Base-by-base conservation (phyloP, 2,888 invertebrate genomes). In the Sisyra terminalis region DNA sequence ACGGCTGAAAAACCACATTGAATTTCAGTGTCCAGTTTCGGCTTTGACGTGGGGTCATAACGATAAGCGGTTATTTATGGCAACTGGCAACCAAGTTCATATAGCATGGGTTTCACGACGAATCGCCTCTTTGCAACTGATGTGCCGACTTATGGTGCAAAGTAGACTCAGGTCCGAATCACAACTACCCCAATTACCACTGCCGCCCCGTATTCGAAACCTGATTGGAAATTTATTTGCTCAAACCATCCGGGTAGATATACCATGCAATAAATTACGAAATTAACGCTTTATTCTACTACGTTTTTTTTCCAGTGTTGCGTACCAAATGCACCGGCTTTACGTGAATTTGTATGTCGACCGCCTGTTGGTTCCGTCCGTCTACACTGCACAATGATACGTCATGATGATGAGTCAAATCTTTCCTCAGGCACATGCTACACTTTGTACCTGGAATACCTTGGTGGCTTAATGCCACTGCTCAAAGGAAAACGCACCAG, bases 41-140 rank as follows among this genome's bases (percentile, higher is more conserved):
- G 92, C 94, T 2, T 67, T 98, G 55, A 96, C 96, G 7, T 98
- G 97, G 97, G 97, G 94, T 18, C 96, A 97, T 69, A 93, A 93
- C 59, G 97, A 96, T 59, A 84, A 89, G 51, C 73, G 97, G 18
- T 69, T 98, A 50, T 96, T 97, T 62, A 78, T 97, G 46, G 89
- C 89, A 3, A 87, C 87, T 3, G 96, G 96, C 10, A 84, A 86
- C 38, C 80, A 83, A 54, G 78, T 89, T 53, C 90, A 92, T 63
- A 88, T 92, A 47, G 94, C 93, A 35, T 89, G 94, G 75, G 85
- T 97, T 42, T 88, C 87, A 54, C 70, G 89, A 48, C 75, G 86
- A 44, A 86, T 94, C 48, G 89, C 92, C 41, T 85, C 90, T 42
- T 68, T 96, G 51, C 93, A 94, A 64, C 69, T 92, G 53, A 68